A percentile compares a stretch with the other conserved stretches of the same genome.
phyloP scores from a whole-genome alignment of 2,113 vertebrate genomes.

The Alaudala cheleensis region DNA sequence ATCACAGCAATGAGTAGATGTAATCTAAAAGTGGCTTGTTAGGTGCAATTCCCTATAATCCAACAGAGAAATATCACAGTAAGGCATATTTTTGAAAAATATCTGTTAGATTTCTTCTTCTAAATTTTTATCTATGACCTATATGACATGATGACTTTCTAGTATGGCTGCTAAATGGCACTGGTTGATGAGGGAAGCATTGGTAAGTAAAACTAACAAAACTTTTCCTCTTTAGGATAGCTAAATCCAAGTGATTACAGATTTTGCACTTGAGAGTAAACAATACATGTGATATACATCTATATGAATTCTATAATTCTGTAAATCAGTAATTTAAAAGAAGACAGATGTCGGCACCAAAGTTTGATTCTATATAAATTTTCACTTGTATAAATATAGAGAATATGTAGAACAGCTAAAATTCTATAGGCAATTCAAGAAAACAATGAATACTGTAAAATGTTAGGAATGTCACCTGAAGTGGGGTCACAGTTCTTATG shows the following conservation, averaged over 20 bases:
- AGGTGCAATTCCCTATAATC: not conserved
- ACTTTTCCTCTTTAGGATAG: not conserved
- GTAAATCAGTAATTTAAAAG: not conserved
- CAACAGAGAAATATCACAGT: not conserved
- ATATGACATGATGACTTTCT: not conserved
- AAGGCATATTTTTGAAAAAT: not conserved
- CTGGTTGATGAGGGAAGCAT: not conserved
- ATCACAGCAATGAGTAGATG: not conserved
- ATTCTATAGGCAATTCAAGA: not conserved
- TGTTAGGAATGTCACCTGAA: not conserved
- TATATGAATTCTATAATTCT: not conserved
- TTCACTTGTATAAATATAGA: not conserved
- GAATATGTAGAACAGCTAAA: not conserved
- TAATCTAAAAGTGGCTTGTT: not conserved
- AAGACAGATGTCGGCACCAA: not conserved
- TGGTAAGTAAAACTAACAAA: not conserved
- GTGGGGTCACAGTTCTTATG: not conserved
- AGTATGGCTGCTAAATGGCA: not conserved
- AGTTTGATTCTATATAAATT: not conserved
- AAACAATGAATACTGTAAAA: not conserved
- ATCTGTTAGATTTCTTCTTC: fast-evolving
- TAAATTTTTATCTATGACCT: not conserved
- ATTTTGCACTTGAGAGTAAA: not conserved
- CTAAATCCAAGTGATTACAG: not conserved
- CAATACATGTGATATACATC: fast-evolving